phyloP scores from a whole-genome alignment of 2,888 invertebrate species.

The Drosophila prostipennis region DNA sequence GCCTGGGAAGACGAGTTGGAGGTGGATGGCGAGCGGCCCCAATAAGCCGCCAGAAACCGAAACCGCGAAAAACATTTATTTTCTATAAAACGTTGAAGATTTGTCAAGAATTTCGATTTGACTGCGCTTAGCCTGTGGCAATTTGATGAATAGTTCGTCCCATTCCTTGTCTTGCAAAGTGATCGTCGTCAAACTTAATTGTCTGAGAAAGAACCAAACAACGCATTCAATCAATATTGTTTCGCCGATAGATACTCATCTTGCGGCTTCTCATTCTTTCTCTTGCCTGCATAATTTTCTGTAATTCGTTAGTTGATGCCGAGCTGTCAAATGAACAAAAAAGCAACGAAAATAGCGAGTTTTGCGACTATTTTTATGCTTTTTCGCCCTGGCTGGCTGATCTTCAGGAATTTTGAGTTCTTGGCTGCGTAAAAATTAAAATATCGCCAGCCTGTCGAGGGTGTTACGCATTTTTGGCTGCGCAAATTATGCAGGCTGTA shows the following conservation, averaged over 20 bases:
- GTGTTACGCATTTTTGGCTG: conserved; percentile 35
- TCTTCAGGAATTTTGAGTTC: conserved; percentile 63
- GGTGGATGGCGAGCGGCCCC: conserved; percentile 14
- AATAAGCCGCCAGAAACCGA: conserved; percentile 26
- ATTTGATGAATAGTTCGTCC: conserved; percentile 44
- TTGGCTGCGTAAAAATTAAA: conserved; percentile 53
- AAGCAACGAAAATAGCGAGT: conserved; percentile 53
- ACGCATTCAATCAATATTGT: conserved; percentile 60
- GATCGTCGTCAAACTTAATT: conserved; percentile 64
- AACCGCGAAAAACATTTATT: conserved; percentile 16
- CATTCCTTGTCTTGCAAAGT: conserved; percentile 13
- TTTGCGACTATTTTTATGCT: conserved; percentile 63
- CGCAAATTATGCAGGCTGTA: conserved; percentile 36
- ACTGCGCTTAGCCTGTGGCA: conserved; percentile 34
- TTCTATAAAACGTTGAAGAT: conserved; percentile 25
- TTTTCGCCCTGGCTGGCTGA: conserved; percentile 59
- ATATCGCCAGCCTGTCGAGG: conserved; percentile 28
- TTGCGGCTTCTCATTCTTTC: not conserved
- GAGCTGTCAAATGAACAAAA: conserved; percentile 64
- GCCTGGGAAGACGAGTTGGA: conserved; percentile 29
- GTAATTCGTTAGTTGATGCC: conserved; percentile 44
- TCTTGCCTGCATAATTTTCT: conserved; percentile 54
- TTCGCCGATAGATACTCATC: conserved; percentile 20
- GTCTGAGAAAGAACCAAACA: conserved; percentile 40
- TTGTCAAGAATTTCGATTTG: conserved; percentile 44